Percentiles rank a stretch among this genome's conserved stretches.
Conservation (phyloP, 2,888 invertebrate genomes). For the Eurytoma californica region DNA sequence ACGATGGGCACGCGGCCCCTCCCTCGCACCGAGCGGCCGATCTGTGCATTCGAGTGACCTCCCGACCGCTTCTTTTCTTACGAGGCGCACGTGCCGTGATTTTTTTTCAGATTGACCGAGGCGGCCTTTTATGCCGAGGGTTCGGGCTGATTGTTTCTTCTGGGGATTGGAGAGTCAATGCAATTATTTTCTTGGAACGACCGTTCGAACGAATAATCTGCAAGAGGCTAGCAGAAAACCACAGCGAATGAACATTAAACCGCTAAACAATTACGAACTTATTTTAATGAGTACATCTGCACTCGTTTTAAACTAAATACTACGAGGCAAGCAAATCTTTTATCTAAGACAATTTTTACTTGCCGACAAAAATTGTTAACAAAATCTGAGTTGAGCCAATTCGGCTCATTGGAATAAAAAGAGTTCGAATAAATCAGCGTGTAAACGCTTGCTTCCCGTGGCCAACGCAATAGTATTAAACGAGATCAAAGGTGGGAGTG, state of each 20-base stretch:
- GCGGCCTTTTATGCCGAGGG: background rate
- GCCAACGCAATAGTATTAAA: background rate
- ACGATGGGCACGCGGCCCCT: background rate
- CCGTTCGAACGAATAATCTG: background rate
- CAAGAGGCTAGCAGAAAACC: too few relatives aligned
- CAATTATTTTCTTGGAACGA: slow-evolving; percentile 37
- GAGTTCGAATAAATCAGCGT: background rate
- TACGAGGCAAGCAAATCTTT: too few relatives aligned
- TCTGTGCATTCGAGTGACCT: background rate
- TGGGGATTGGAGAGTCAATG: background rate
- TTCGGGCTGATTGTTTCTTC: slow-evolving; percentile 9
- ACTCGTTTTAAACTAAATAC: too few relatives aligned
- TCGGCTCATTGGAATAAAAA: background rate
- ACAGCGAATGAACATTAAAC: too few relatives aligned
- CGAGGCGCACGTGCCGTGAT: background rate
- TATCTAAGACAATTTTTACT: too few relatives aligned
- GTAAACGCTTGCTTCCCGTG: slow-evolving; percentile 20
- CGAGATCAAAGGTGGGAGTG: slow-evolving; percentile 16
- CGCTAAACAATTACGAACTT: too few relatives aligned
- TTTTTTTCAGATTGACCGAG: background rate
- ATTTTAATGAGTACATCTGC: too few relatives aligned
- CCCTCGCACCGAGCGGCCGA: background rate
- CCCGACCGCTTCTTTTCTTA: background rate
- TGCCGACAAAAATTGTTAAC: too few relatives aligned
- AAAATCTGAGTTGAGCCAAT: background rate